Conservation (phyloP, 2,113 vertebrate genomes). For the Psittacula cyanocephala region DNA sequence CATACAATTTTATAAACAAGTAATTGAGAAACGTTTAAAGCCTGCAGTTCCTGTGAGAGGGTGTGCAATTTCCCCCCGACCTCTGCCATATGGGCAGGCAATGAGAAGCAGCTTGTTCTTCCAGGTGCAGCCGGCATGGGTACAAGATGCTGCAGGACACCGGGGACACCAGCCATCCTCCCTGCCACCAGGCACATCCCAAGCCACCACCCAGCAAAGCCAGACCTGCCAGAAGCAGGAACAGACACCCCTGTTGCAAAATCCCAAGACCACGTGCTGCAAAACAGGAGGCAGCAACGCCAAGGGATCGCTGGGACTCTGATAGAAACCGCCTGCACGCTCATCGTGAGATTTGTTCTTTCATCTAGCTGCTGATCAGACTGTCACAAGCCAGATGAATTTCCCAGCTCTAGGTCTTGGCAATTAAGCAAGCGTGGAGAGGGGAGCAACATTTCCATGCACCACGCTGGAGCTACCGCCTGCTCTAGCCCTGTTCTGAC, state of each 20-base stretch:
- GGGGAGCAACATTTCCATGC: neutral
- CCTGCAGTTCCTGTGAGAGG: neutral
- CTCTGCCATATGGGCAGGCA: neutral
- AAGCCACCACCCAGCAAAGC: neutral
- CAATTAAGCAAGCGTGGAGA: neutral
- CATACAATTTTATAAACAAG: neutral
- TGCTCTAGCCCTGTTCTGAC: neutral
- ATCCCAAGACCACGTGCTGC: neutral
- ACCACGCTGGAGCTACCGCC: neutral
- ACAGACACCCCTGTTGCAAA: neutral
- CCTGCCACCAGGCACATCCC: neutral
- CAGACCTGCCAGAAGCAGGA: neutral
- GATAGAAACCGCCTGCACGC: neutral
- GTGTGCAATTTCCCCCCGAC: neutral
- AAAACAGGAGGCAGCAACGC: neutral
- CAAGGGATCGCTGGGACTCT: neutral
- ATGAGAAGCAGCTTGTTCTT: neutral
- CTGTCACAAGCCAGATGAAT: neutral
- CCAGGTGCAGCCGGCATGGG: neutral
- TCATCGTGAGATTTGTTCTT: neutral
- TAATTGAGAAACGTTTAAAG: neutral
- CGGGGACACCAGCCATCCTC: neutral
- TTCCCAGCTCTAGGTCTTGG: conserved; percentile 5
- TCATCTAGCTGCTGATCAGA: neutral
- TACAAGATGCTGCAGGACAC: neutral